phyloP scores from a whole-genome alignment of 2,113 vertebrate genomes.

The Aegotheles bennettii region DNA sequence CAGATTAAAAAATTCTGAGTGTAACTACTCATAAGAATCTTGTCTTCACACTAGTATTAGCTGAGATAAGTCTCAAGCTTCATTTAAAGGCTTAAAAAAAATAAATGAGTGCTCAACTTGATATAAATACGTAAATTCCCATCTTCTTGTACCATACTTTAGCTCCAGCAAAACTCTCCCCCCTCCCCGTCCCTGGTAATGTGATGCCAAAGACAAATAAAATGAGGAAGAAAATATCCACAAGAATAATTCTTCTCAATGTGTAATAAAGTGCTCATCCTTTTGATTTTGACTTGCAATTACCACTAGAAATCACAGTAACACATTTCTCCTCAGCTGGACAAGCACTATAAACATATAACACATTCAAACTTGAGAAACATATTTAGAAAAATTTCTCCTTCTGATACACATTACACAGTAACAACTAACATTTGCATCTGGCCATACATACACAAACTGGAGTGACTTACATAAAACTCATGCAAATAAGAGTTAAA shows the following conservation, averaged over 20 bases:
- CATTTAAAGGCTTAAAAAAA: neutral
- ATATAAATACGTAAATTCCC: neutral
- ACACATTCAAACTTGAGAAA: neutral
- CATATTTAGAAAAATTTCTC: neutral
- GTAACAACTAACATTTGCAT: neutral
- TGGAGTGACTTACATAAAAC: neutral
- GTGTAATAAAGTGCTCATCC: neutral
- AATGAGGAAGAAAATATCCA: neutral
- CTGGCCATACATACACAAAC: neutral
- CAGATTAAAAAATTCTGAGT: neutral
- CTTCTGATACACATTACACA: neutral
- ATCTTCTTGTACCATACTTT: neutral
- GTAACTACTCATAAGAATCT: neutral
- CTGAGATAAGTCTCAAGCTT: neutral
- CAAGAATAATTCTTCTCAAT: neutral
- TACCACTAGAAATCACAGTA: neutral
- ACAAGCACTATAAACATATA: neutral
- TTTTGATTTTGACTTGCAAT: neutral
- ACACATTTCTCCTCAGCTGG: neutral
- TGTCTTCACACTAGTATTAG: neutral
- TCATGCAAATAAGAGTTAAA: neutral
- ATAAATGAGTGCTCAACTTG: neutral
- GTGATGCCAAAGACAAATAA: neutral
- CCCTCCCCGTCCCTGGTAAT: fast-evolving
- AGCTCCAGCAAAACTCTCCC: neutral